Conservation (phyloP, 2,797 vertebrate species). For the Argentina silus region DNA sequence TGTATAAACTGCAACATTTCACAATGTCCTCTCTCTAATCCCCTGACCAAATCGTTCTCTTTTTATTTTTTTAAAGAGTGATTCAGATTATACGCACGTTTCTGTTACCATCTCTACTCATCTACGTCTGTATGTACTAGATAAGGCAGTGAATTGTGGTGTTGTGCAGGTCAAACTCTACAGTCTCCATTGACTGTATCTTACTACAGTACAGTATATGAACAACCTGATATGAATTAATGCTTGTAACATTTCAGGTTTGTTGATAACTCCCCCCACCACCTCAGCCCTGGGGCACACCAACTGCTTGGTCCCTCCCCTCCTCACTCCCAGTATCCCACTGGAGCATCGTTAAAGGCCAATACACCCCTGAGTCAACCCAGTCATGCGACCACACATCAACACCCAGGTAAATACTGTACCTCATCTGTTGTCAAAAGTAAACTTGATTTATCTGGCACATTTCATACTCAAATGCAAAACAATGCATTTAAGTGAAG, state of each 20-base stretch:
- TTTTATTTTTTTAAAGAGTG: not conserved
- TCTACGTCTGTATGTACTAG: no score
- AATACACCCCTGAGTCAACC: conserved; percentile 37
- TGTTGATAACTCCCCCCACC: conserved; percentile 65
- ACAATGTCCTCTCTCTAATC: not conserved
- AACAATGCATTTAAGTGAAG: no score
- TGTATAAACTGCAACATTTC: not conserved
- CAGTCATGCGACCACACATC: conserved; percentile 36
- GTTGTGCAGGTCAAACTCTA: not conserved
- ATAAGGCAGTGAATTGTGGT: not conserved
- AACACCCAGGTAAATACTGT: conserved; percentile 57
- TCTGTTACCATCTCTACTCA: not conserved
- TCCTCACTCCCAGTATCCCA: conserved; percentile 59
- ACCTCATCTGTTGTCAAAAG: no score
- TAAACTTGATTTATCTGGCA: no score
- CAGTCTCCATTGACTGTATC: not conserved
- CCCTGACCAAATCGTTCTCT: not conserved
- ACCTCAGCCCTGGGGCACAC: conserved; percentile 56
- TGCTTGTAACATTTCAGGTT: conserved; percentile 72
- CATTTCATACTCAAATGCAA: no score
- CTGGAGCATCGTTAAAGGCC: conserved; percentile 40
- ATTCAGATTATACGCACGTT: conserved; percentile 2
- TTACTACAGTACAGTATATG: not conserved
- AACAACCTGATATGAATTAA: conserved; percentile 43
- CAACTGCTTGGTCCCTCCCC: conserved; percentile 51